Evolutionary conservation across 2,797 vertebrate genomes (phyloP), one percentile per base, ranked within the genome.

Genomic region (Oreochromis mossambicus): DNA sequence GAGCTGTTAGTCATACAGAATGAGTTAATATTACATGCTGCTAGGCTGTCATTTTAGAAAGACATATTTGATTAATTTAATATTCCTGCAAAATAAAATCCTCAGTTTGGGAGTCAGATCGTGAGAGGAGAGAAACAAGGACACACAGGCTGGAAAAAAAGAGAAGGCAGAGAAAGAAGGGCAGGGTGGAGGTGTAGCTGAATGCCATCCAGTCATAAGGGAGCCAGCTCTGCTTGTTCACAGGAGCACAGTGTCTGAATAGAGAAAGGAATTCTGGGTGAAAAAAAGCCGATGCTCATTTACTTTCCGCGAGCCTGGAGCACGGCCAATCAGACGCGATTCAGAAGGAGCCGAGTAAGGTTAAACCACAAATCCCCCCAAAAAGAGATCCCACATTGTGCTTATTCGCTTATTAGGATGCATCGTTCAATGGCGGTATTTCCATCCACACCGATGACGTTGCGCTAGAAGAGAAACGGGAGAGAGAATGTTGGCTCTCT

Each of bases 121-220:
- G 24, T 43, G 70, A 85, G 56, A n/a, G 1, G 21, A 61, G 81
- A 77, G 73, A 83, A 83, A 83, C 5, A 24, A 85, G 81, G 81
- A 56, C 82, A 79, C 6, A 3, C 7, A 7, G 79, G 46, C 78
- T 68, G 73, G 81, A 88, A 81, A 63, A 36, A 6, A 8, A 12
- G 83, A 87, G 46, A 32, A 51, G 70, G 26, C 26, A 75, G 11
- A 75, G 46, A 78, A 63, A 84, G 50, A 79, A 58, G 86, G 83
- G 81, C 79, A 86, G 87, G 84, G 86, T 82, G 83, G 84, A 89
- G 89, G 88, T 90, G 87, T 46, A 86, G 89, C 54, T 88, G 89
- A 92, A 93, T 91, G 90, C 79, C 87, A 87, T 82, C 55, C 86
- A 84, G 92, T 90, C 92, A 79, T 80, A 86, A 5, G 91, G 91